Evolutionary conservation across 2,888 invertebrate genomes (phyloP), one percentile per base, ranked within the genome.

Genomic region (Melinopterus prodromus): DNA sequence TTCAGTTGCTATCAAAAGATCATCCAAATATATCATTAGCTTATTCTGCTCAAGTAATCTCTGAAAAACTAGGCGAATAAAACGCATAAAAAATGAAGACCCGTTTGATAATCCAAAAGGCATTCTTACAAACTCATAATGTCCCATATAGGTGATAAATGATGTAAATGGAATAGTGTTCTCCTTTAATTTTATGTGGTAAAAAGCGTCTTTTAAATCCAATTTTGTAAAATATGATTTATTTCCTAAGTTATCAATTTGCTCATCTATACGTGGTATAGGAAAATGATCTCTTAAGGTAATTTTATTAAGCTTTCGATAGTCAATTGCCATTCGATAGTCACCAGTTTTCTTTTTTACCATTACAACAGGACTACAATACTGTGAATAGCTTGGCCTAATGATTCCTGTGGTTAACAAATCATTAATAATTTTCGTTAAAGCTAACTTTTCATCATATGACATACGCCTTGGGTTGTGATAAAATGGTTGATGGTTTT

Each of bases 341-440:
- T 78, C 78, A 6, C 76, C 76, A 53, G 78, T 79, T 80, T 83
- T 84, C 77, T 84, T 82, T 36, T 81, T 79, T 12, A 81, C 82
- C 16, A 84, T 71, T 12, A 83, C 82, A 16, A 83, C 81, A 6
- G 82, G 82, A n/a, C 80, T 80, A 6, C 75, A 76, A 77, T 77
- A 77, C 26, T 26, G 26, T 26, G 26, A 26, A 26, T 26, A 26
- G 26, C 26, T 26, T 26, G 26, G 26, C 26, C 26, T 26, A 26
- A 26, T 26, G 26, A 26, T 26, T 26, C 3, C 26, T 26, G 2
- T 26, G 26, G 26, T 26, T 26, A 26, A 26, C 26, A 26, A 26
- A 26, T 26, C 26, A 26, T 26, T 26, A 26, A 26, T 26, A 26
- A 26, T 26, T 26, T 26, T 26, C 1, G 26, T 26, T 26, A 26